These are phyloP conservation scores for Halocynthia aurantium DNA, from an alignment of 23 tunicate genomes.

Conservation along the genomic window DNA sequence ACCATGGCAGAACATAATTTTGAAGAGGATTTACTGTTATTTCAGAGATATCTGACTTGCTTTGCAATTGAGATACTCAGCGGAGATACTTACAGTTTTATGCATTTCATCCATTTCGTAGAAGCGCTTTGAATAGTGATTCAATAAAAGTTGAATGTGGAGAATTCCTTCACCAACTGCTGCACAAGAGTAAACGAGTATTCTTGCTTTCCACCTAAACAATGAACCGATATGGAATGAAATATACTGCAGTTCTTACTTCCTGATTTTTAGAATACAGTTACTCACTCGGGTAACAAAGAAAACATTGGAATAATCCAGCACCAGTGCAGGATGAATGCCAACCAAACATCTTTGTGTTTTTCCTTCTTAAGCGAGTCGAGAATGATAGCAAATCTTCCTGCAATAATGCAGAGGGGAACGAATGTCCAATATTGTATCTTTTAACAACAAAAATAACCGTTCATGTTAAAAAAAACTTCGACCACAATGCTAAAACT, in stretches of 20 bases:
- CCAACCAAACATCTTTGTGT: constrained; percentile 68
- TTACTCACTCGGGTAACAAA: constrained; percentile 15
- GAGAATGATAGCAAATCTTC: constrained; percentile 58
- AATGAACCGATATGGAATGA: neutral
- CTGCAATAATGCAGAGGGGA: constrained; percentile 49
- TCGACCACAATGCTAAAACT: no score
- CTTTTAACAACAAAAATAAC: constrained; percentile 4
- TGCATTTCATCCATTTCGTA: constrained; percentile 52
- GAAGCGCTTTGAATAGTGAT: constrained; percentile 75
- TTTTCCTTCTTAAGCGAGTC: constrained; percentile 59
- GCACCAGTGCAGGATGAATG: constrained; percentile 46
- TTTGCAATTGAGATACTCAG: no score
- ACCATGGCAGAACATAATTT: no score
- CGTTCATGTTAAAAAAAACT: no score
- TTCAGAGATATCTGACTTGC: no score
- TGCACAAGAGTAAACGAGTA: constrained; percentile 49
- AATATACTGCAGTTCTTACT: neutral
- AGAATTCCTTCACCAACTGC: constrained; percentile 70
- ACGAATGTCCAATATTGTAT: constrained; percentile 67
- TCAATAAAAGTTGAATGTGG: constrained; percentile 71
- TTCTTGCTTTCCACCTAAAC: constrained; percentile 14
- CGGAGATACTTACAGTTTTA: constrained; percentile 48
- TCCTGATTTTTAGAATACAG: neutral
- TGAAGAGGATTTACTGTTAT: no score
- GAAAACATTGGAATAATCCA: constrained; percentile 39